Percentiles rank a stretch among this genome's conserved stretches.
These are phyloP conservation scores for Colostygia pectinataria DNA, from an alignment of 2,888 invertebrate genomes.

Conservation along the genomic window DNA sequence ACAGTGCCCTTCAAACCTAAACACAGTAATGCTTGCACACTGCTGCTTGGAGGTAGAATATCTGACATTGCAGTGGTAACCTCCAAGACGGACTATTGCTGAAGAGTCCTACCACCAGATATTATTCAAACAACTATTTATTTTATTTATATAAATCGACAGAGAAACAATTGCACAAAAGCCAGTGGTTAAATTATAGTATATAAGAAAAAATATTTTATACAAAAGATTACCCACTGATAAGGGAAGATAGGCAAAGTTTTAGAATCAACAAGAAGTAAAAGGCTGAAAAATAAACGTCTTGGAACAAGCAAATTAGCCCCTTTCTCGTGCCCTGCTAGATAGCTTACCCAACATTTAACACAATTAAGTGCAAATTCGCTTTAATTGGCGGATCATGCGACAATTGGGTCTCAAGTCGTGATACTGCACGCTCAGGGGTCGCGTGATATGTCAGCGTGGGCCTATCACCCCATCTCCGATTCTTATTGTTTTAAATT, in stretches of 20 bases:
- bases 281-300: conserved; percentile 1
- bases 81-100: too few relatives aligned
- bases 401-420: conserved; percentile 33
- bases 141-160: too few relatives aligned
- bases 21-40: too few relatives aligned
- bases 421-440: conserved; percentile 44
- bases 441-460: conserved; percentile 71
- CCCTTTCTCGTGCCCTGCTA: conserved; percentile 23
- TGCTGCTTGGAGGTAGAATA: too few relatives aligned
- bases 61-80: too few relatives aligned
- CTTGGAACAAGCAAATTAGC: conserved; percentile 12
- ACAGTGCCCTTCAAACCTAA: too few relatives aligned
- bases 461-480: conserved; percentile 53
- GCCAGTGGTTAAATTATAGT: too few relatives aligned
- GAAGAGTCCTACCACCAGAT: too few relatives aligned
- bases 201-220: too few relatives aligned
- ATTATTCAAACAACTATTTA: too few relatives aligned
- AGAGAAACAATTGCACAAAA: too few relatives aligned
- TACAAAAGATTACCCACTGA: too few relatives aligned
- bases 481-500: conserved; percentile 59
- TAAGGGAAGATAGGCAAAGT: background rate
- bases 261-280: background rate
- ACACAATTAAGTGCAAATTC: conserved; percentile 29
- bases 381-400: conserved; percentile 36
- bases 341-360: conserved; percentile 27